phyloP scores from a whole-genome alignment of 2,797 vertebrate species.

The Cottoperca gobio region DNA sequence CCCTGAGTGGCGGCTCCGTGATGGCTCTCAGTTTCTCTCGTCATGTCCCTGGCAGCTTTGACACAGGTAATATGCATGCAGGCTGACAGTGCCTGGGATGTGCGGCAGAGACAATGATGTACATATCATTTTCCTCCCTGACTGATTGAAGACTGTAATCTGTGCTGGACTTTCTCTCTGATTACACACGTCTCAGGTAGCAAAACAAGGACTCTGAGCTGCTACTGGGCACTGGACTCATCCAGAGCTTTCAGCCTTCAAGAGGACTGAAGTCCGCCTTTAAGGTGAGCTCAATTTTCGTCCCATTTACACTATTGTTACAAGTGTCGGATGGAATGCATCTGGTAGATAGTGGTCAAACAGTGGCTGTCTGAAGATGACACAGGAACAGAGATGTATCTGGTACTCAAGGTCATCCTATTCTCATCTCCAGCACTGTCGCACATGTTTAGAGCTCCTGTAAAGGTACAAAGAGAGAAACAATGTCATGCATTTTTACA shows the following conservation, averaged over 20 bases:
- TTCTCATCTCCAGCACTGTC: slow-evolving; percentile 60
- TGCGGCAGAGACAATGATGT: slow-evolving; percentile 85
- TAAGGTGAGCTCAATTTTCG: slow-evolving; percentile 88
- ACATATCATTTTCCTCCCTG: slow-evolving; percentile 90
- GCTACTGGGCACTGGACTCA: slow-evolving; percentile 84
- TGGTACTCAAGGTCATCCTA: slow-evolving; percentile 82
- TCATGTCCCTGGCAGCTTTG: slow-evolving; percentile 86
- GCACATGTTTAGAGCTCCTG: slow-evolving; percentile 57
- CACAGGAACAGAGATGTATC: slow-evolving; percentile 74
- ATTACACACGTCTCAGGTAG: slow-evolving; percentile 86
- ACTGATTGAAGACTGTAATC: slow-evolving; percentile 91
- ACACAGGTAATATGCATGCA: slow-evolving; percentile 88
- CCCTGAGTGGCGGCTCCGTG: slow-evolving; percentile 82
- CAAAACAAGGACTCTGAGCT: slow-evolving; percentile 86
- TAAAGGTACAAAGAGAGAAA: slow-evolving; percentile 52
- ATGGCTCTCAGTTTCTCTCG: slow-evolving; percentile 84
- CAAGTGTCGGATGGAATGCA: slow-evolving; percentile 82
- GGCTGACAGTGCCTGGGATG: slow-evolving; percentile 80
- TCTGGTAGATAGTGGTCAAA: slow-evolving; percentile 81
- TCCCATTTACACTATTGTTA: slow-evolving; percentile 87
- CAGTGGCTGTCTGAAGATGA: slow-evolving; percentile 80
- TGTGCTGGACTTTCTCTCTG: slow-evolving; percentile 88
- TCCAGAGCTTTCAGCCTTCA: slow-evolving; percentile 85
- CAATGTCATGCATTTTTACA: slow-evolving; percentile 63
- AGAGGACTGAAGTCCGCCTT: slow-evolving; percentile 85